Conservation (phyloP, 2,797 vertebrate genomes). For the Arremon aurantiirostris region DNA sequence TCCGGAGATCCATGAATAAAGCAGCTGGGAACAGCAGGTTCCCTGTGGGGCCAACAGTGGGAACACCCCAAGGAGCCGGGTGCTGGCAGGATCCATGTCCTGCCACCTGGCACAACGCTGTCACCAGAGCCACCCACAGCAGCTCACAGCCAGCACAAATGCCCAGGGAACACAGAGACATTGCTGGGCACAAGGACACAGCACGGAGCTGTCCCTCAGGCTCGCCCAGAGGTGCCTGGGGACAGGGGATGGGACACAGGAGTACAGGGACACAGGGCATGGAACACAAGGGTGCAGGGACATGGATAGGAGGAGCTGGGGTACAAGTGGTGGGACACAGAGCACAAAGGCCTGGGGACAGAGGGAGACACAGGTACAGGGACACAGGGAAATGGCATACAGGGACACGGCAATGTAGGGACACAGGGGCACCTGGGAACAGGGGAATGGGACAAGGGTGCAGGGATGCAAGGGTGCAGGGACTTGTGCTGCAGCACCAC, state of each 20-base stretch:
- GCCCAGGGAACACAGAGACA: neutral
- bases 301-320: neutral
- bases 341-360: neutral
- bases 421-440: neutral
- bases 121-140: neutral
- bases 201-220: neutral
- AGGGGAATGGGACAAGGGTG: neutral
- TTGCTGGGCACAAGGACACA: neutral
- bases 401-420: neutral
- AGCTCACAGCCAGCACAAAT: neutral
- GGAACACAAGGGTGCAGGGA: neutral
- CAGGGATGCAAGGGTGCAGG: neutral
- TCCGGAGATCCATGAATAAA: neutral
- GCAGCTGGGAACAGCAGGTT: neutral
- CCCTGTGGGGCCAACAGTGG: neutral
- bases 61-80: neutral
- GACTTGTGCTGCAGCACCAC: neutral
- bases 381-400: neutral
- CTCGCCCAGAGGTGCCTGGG: neutral
- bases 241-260: neutral
- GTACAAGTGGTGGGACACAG: neutral
- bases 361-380: neutral
- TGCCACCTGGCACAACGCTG: neutral
- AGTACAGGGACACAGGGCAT: neutral
- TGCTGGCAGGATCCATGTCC: neutral